Evolutionary conservation across 2,797 vertebrate species (phyloP).

Genomic region (Macropodus opercularis): DNA sequence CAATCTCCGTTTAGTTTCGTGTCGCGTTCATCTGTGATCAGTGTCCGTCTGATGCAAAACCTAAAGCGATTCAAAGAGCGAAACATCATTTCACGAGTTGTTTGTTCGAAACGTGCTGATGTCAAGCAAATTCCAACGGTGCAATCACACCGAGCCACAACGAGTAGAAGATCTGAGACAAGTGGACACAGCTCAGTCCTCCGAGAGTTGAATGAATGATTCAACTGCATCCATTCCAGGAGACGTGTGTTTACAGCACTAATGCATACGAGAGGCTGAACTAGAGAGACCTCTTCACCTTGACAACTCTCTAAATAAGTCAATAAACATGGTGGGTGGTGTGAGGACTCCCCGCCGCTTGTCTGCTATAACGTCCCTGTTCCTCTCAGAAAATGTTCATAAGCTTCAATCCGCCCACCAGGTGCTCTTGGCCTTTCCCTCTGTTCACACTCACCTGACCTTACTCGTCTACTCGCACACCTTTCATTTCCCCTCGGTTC

Average conservation of each 20-base stretch:
- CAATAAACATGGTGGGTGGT: conserved; percentile 20
- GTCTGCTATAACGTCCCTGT: neutral
- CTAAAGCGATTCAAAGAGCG: neutral
- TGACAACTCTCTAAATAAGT: conserved; percentile 8
- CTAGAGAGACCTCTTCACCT: conserved; percentile 1
- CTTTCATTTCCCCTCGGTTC: neutral
- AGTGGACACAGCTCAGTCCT: conserved; percentile 3
- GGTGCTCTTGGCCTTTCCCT: neutral
- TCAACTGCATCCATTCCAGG: too few species aligned
- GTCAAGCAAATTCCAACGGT: conserved; percentile 19
- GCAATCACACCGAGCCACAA: neutral
- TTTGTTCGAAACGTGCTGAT: conserved; percentile 29
- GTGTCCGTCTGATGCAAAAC: conserved; percentile 10
- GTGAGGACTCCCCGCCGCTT: too few species aligned
- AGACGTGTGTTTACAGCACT: neutral
- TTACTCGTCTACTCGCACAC: neutral
- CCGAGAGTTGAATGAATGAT: neutral
- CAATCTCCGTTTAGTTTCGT: conserved; percentile 17
- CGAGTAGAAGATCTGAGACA: conserved; percentile 3
- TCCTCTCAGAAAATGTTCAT: neutral
- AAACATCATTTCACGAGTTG: conserved; percentile 1
- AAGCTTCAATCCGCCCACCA: neutral
- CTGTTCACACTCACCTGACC: neutral
- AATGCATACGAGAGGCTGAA: neutral
- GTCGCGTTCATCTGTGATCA: conserved; percentile 3